These are phyloP conservation scores for Dendroctonus ponderosae DNA, from an alignment of 1,140 invertebrate species.

Conservation along the genomic window DNA sequence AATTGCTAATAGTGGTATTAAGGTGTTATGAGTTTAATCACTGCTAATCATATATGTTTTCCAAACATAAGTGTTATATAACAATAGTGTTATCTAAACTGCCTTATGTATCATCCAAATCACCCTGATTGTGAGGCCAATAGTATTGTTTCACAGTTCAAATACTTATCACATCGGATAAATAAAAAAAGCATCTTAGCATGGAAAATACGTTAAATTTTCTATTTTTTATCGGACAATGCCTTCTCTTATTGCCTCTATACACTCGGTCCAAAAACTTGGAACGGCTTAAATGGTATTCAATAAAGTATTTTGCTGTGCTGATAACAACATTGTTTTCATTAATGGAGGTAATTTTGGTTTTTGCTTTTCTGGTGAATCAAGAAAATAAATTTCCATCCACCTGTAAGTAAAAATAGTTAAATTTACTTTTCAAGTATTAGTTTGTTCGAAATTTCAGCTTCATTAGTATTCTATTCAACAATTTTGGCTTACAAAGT, in stretches of 20 bases:
- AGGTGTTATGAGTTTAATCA: no score
- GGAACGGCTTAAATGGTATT: not conserved
- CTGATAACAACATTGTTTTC: not conserved
- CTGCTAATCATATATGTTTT: no score
- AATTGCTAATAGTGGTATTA: no score
- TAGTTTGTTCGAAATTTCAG: slow-evolving; percentile 13
- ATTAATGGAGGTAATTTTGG: not conserved
- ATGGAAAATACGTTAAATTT: slow-evolving; percentile 4
- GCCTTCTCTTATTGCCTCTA: slow-evolving; percentile 4
- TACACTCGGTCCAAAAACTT: no score
- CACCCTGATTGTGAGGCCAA: no score
- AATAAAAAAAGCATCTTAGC: no score
- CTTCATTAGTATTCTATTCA: slow-evolving; percentile 9
- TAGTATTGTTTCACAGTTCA: no score
- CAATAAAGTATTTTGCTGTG: not conserved
- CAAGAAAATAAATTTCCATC: slow-evolving; percentile 7
- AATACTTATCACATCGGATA: no score
- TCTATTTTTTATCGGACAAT: slow-evolving; percentile 5
- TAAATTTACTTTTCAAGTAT: not conserved
- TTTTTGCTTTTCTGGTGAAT: not conserved
- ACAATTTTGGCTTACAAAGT: slow-evolving; percentile 5
- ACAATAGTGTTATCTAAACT: no score
- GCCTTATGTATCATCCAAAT: no score
- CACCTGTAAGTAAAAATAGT: slow-evolving; percentile 5
- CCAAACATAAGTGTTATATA: no score